Conservation (phyloP, 2,113 vertebrate genomes). For the Condylura cristata region DNA sequence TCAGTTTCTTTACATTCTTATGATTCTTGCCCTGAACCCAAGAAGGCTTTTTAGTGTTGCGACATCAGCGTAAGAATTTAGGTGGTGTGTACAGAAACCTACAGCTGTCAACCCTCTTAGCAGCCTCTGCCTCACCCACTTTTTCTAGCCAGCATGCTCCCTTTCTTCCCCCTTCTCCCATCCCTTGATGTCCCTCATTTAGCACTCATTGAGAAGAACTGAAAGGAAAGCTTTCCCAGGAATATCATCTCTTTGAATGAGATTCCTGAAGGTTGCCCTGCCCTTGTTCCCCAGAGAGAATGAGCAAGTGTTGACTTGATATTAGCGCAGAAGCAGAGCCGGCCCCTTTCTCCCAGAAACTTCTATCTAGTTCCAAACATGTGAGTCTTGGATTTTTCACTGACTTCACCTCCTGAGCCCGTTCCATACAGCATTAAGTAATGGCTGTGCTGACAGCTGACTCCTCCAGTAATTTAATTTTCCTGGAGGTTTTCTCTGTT, state of each 20-base stretch:
- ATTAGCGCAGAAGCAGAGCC: background rate
- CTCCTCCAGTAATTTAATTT: background rate
- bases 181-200: background rate
- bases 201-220: background rate
- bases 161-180: background rate
- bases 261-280: background rate
- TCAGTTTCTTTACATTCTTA: background rate
- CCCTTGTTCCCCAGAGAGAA: conserved; percentile 19
- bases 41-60: background rate
- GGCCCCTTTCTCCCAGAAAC: background rate
- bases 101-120: too few relatives aligned
- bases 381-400: conserved; percentile 14
- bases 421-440: background rate
- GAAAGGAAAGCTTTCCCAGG: background rate
- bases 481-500: conserved; percentile 22
- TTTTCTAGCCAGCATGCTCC: background rate
- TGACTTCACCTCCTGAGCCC: conserved; percentile 24
- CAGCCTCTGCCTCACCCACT: background rate
- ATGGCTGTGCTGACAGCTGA: conserved; percentile 43
- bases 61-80: background rate
- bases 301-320: background rate
- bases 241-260: background rate
- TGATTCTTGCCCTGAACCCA: background rate
- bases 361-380: conserved; percentile 4
- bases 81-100: background rate